phyloP scores from a whole-genome alignment of 2,797 vertebrate genomes.

The Pterois miles region DNA sequence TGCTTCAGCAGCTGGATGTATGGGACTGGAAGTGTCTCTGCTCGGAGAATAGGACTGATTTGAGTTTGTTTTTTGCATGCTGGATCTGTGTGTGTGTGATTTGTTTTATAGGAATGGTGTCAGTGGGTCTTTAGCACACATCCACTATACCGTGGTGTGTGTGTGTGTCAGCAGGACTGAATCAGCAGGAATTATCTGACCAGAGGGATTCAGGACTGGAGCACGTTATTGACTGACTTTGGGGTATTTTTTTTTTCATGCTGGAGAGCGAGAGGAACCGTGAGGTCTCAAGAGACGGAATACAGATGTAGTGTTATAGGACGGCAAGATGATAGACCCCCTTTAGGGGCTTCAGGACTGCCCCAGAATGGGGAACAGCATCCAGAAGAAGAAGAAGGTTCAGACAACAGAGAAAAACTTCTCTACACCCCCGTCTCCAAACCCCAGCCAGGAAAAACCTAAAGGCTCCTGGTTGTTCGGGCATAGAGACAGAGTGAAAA shows the following conservation, averaged over 20 bases:
- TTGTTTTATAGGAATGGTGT: slow-evolving; percentile 54
- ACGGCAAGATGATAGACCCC: slow-evolving; percentile 46
- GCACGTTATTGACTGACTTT: slow-evolving; percentile 30
- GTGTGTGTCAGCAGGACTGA: slow-evolving; percentile 38
- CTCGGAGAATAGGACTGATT: slow-evolving; percentile 14
- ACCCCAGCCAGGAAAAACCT: slow-evolving; percentile 44
- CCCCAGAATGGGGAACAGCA: slow-evolving; percentile 81
- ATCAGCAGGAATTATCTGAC: slow-evolving; percentile 57
- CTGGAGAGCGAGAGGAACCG: slow-evolving; percentile 8
- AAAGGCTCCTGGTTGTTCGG: slow-evolving; percentile 74
- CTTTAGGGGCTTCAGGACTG: slow-evolving; percentile 55
- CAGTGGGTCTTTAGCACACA: slow-evolving; percentile 63
- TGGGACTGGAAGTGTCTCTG: slow-evolving; percentile 36
- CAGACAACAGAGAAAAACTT: slow-evolving; percentile 43
- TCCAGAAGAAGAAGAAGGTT: slow-evolving; percentile 81
- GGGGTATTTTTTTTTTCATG: slow-evolving; percentile 45
- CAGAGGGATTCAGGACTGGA: slow-evolving; percentile 32
- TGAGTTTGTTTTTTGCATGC: slow-evolving; percentile 19
- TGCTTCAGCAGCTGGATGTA: slow-evolving; percentile 63
- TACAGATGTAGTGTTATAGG: slow-evolving; percentile 54
- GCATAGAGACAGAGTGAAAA: slow-evolving; percentile 67
- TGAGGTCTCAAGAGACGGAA: slow-evolving; percentile 16
- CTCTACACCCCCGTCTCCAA: slow-evolving; percentile 6
- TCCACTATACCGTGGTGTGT: neutral
- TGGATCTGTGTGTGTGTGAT: slow-evolving; percentile 9